phyloP scores from a whole-genome alignment of 2,888 invertebrate species.

The Crioceris asparagi region DNA sequence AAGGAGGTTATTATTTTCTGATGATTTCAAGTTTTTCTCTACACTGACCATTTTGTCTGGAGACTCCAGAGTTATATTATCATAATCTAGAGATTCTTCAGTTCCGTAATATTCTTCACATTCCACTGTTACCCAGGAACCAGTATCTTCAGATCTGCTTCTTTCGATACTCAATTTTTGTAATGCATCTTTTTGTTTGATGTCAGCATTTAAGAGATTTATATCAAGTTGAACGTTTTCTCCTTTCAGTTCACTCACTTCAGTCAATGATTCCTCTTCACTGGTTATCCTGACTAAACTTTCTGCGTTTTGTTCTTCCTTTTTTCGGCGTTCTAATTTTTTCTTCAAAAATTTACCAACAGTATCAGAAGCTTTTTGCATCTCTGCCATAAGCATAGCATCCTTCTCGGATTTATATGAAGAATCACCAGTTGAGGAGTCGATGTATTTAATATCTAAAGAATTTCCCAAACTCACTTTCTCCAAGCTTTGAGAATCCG shows the following conservation, averaged over 20 bases:
- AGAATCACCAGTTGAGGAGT: conserved; percentile 37
- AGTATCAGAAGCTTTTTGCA: conserved; percentile 33
- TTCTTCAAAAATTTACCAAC: conserved; percentile 32
- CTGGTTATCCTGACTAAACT: conserved; percentile 42
- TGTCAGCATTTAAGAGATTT: conserved; percentile 38
- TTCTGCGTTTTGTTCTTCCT: conserved; percentile 38
- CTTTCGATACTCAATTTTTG: conserved; percentile 39
- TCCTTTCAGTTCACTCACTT: conserved; percentile 50
- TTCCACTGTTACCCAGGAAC: conserved; percentile 57
- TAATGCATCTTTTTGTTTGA: conserved; percentile 42
- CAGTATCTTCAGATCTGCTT: conserved; percentile 56
- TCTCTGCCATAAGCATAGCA: conserved; percentile 31
- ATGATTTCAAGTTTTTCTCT: conserved; percentile 12
- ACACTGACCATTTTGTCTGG: conserved; percentile 26
- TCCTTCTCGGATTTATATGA: conserved; percentile 37
- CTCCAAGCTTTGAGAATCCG: conserved; percentile 36
- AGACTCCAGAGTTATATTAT: conserved; percentile 30
- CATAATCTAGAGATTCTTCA: conserved; percentile 51
- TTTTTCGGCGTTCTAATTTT: conserved; percentile 31
- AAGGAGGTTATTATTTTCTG: conserved; percentile 22
- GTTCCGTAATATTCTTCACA: conserved; percentile 56
- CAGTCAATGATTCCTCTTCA: conserved; percentile 59
- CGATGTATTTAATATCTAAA: conserved; percentile 38
- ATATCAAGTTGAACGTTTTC: conserved; percentile 36
- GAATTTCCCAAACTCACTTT: conserved; percentile 35